Conservation (phyloP, 1,140 invertebrate genomes). For the Magallana gigas region DNA sequence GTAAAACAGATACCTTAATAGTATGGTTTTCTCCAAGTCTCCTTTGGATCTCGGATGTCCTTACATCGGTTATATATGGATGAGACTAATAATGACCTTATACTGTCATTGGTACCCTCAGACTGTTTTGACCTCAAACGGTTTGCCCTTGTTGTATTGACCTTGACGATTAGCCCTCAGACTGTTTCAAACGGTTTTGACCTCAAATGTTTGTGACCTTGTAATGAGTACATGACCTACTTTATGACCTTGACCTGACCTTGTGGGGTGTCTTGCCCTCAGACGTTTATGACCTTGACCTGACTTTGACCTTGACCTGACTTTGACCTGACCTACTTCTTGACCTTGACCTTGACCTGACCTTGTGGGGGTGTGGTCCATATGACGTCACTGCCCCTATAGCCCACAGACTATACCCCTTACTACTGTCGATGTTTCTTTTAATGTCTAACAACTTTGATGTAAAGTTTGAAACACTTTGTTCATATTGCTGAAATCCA, state of each 20-base stretch:
- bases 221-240: background rate
- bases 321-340: no score
- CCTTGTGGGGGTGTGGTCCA: no score
- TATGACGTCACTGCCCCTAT: background rate
- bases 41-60: no score
- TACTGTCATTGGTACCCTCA: background rate
- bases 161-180: background rate
- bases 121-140: background rate
- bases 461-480: no score
- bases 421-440: background rate
- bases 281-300: background rate
- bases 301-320: background rate
- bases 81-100: no score
- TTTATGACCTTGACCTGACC: background rate
- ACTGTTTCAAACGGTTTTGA: constrained; percentile 7
- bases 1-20: no score
- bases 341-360: no score
- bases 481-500: no score
- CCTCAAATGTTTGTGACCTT: background rate
- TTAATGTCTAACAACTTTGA: no score
- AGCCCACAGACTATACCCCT: constrained; percentile 8
- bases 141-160: no score
- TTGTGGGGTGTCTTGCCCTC: background rate
- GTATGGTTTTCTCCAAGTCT: no score
- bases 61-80: no score